Conservation (phyloP, 1,140 invertebrate species). For the Musca domestica region DNA sequence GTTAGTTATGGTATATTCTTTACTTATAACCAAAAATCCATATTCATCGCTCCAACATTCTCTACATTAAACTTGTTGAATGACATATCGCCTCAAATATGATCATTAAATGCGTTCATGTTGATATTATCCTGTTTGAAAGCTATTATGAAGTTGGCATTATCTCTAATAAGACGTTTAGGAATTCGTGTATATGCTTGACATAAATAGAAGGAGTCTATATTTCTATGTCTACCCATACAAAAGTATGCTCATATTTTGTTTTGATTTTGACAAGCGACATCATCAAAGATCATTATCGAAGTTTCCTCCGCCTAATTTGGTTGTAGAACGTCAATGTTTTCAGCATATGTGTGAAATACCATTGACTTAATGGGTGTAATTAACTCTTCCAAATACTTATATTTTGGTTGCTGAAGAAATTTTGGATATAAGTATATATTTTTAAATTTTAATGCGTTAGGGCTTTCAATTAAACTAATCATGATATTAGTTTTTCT, state of each 20-base stretch:
- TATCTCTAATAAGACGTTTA: constrained; percentile 52
- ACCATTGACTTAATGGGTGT: constrained; percentile 26
- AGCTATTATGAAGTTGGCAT: constrained; percentile 49
- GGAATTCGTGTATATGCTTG: constrained; percentile 50
- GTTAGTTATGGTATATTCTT: constrained; percentile 34
- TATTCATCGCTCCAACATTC: constrained; percentile 36
- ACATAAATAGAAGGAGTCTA: constrained; percentile 50
- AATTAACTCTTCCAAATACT: constrained; percentile 32
- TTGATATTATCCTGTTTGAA: constrained; percentile 54
- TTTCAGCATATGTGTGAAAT: background rate
- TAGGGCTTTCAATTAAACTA: constrained; percentile 40
- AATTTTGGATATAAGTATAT: constrained; percentile 44
- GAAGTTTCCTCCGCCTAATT: constrained; percentile 34
- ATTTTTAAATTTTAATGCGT: constrained; percentile 48
- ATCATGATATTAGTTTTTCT: too few species aligned
- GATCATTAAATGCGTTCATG: constrained; percentile 51
- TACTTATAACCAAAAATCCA: constrained; percentile 41
- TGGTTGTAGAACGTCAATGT: constrained; percentile 23
- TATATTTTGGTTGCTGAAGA: constrained; percentile 41
- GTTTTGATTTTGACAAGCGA: constrained; percentile 43
- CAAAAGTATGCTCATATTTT: constrained; percentile 45
- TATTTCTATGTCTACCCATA: constrained; percentile 44
- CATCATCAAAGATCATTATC: constrained; percentile 52
- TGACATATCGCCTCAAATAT: constrained; percentile 44
- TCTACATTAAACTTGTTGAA: constrained; percentile 32